These are phyloP conservation scores for Incurvaria masculella DNA, from an alignment of 2,888 invertebrate genomes.

Conservation along the genomic window DNA sequence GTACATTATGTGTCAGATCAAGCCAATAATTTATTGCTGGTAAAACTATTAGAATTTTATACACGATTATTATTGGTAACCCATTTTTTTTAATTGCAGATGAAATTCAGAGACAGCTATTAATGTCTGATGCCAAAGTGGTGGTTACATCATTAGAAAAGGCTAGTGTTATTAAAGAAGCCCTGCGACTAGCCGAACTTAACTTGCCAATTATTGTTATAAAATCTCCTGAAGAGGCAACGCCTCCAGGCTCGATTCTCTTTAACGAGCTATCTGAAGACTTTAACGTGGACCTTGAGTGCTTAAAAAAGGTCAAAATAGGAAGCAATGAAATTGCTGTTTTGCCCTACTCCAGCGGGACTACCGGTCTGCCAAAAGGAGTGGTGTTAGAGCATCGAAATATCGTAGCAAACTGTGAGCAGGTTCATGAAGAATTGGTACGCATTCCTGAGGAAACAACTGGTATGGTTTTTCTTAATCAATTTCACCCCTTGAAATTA, in stretches of 20 bases:
- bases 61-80: too few relatives aligned
- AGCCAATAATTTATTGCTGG: too few relatives aligned
- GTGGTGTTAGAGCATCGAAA: slow-evolving; percentile 63
- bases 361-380: slow-evolving; percentile 79
- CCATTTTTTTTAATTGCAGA: slow-evolving; percentile 60
- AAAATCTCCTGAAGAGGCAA: slow-evolving; percentile 11
- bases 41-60: too few relatives aligned
- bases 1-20: too few relatives aligned
- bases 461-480: too few relatives aligned
- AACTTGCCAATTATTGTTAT: slow-evolving; percentile 49
- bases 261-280: slow-evolving; percentile 57
- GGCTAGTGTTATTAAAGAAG: slow-evolving; percentile 40
- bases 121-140: slow-evolving; percentile 51
- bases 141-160: slow-evolving; percentile 51
- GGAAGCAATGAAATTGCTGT: slow-evolving; percentile 56
- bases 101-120: slow-evolving; percentile 60
- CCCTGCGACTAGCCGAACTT: slow-evolving; percentile 38
- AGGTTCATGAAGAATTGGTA: slow-evolving; percentile 27
- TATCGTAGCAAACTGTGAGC: slow-evolving; percentile 45
- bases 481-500: too few relatives aligned
- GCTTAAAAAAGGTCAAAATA: slow-evolving; percentile 37
- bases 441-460: slow-evolving; percentile 26
- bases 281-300: slow-evolving; percentile 39
- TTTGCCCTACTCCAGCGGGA: slow-evolving; percentile 82
- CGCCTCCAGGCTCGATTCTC: slow-evolving; percentile 55